Base-by-base conservation (phyloP, 92 coral and sea anemone genomes). In the Chrysogorgia sp. region DNA sequence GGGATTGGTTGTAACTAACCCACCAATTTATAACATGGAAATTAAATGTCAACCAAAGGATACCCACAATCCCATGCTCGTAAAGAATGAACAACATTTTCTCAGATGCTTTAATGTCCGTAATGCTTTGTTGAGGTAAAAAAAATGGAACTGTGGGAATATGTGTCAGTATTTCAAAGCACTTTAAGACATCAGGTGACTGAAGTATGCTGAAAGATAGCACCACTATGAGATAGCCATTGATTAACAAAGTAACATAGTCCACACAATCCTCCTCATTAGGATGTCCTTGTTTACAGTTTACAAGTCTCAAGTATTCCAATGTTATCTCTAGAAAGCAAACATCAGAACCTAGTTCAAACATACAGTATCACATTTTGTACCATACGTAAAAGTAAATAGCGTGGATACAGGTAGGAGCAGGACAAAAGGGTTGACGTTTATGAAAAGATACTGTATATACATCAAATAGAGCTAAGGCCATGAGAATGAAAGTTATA, bases 51-150 rank as follows among this genome's bases (percentile, higher is more conserved):
- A 23, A 10, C 21, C 13, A 62, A 21, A 62, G 20, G 40, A 33
- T 29, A 67, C 74, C 47, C 34, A 67, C 74, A 34, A 67, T 35
- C 1, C 74, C 74, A 67, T 40, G 74, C 47, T 67, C 55, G 57
- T 40, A 67, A 49, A 67, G 20, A 33, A 67, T 37, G 47, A 40
- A 67, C 55, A 67, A 24, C 74, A 67, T 37, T 33, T 67, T 55
- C 55, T 9, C 47, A 53, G 55, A 49, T 26, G 47, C 74, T n/a
- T n/a, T 43, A 21, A 67, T 33, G 40, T 67, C 74, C 41, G 56
- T 53, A 35, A 67, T 35, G n/a, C 31, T 20, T 25, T 67, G 74
- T 43, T 67, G 74, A 1, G 74, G 74, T 55, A 67, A 40, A 52
- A 67, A 32, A 19, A 35, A 67, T 23, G 74, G 74, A 4, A 67